Conservation (phyloP, 2,797 vertebrate species). For the Pseudochirops cupreus region DNA sequence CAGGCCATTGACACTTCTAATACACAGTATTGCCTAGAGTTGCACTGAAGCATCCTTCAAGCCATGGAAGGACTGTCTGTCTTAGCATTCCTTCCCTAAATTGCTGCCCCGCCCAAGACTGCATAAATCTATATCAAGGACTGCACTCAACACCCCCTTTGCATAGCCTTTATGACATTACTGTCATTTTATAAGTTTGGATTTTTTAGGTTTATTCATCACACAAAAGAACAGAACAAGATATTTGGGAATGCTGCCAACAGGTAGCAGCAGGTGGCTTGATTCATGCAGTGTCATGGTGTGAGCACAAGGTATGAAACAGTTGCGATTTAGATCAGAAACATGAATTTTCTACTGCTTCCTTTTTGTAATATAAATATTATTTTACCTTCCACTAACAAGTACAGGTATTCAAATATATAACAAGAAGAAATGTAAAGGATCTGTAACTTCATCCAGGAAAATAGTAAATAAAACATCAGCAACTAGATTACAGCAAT, state of each 20-base stretch:
- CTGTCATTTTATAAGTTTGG: neutral
- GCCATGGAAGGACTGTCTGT: neutral
- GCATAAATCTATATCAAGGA: neutral
- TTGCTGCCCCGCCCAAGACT: neutral
- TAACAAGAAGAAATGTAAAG: neutral
- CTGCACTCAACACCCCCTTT: neutral
- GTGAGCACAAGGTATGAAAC: neutral
- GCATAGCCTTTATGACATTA: neutral
- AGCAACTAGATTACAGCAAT: neutral
- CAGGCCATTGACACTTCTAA: neutral
- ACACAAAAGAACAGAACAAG: neutral
- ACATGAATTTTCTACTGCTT: neutral
- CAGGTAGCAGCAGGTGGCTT: neutral
- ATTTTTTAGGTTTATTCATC: neutral
- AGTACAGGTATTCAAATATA: neutral
- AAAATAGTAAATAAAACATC: neutral
- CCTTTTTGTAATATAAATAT: constrained; percentile 1
- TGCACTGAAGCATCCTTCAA: neutral
- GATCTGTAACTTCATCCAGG: neutral
- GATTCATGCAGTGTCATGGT: neutral
- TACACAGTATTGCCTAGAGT: neutral
- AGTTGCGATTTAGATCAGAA: neutral
- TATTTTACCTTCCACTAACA: constrained; percentile 7
- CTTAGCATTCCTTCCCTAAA: neutral
- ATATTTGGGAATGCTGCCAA: neutral